Conservation (phyloP, 2,113 vertebrate genomes). For the Eudyptes chrysolophus region DNA sequence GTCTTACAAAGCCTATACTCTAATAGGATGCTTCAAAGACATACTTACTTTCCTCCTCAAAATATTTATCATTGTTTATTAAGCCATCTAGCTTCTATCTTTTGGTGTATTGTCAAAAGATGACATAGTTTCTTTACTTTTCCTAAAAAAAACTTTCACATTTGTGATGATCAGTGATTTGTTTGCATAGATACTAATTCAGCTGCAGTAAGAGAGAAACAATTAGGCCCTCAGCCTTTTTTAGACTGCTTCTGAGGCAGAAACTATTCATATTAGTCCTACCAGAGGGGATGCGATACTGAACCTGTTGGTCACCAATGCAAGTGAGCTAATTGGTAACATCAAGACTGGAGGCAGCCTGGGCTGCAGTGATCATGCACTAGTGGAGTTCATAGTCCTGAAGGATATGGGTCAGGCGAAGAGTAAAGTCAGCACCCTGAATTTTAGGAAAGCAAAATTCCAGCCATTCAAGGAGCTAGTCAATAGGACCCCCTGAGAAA, state of each 20-base stretch:
- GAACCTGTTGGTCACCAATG: neutral
- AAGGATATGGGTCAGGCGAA: neutral
- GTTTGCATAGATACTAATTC: neutral
- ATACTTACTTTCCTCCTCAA: neutral
- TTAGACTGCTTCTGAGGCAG: neutral
- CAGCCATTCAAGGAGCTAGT: neutral
- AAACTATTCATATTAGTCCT: neutral
- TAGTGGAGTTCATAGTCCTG: neutral
- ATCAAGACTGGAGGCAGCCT: neutral
- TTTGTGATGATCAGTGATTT: neutral
- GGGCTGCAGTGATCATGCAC: neutral
- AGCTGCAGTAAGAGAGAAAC: neutral
- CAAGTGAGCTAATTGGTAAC: neutral
- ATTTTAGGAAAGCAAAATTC: neutral
- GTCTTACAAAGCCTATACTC: neutral
- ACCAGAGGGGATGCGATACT: neutral
- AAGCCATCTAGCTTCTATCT: neutral
- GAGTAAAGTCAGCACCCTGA: neutral
- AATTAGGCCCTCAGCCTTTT: neutral
- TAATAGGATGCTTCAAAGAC: neutral
- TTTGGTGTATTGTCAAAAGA: neutral
- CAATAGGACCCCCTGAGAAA: neutral
- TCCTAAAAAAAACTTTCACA: neutral
- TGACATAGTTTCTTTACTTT: neutral
- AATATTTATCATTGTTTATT: neutral